Percentiles rank a stretch among this genome's conserved stretches.
Evolutionary conservation across 2,797 vertebrate species (phyloP).

Genomic region (Fratercula arctica): DNA sequence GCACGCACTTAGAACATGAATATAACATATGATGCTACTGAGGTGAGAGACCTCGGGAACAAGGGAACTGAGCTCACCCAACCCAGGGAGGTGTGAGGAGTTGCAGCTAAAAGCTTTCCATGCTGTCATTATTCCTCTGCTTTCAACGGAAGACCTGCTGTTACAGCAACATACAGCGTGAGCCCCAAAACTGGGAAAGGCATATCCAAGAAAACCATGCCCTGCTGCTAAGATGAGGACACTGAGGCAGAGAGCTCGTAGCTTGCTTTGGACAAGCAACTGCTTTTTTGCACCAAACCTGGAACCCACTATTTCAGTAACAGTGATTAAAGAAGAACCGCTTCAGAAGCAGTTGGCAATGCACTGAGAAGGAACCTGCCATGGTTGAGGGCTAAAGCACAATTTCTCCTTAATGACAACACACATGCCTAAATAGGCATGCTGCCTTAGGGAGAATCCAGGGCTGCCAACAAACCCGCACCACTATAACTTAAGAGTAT

Average conservation of each 20-base stretch:
- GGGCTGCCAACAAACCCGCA: not conserved
- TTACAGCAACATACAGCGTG: not conserved
- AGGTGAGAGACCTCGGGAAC: not conserved
- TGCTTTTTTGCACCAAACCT: not conserved
- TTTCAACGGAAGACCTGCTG: not conserved
- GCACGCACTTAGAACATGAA: rapidly evolving
- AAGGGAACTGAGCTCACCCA: not conserved
- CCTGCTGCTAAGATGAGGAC: not conserved
- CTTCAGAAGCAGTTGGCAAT: not conserved
- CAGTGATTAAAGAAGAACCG: not conserved
- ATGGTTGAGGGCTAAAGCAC: not conserved
- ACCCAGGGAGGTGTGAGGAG: not conserved
- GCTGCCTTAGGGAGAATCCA: not conserved
- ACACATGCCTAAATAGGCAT: rapidly evolving
- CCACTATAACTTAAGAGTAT: not conserved
- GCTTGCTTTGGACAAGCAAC: not conserved
- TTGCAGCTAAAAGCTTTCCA: not conserved
- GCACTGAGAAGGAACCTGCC: not conserved
- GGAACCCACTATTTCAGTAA: not conserved
- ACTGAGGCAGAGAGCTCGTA: not conserved
- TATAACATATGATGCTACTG: rapidly evolving
- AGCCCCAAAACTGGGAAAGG: not conserved
- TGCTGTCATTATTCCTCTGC: not conserved
- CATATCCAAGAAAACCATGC: not conserved
- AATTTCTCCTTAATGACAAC: not conserved